phyloP scores from a whole-genome alignment of 2,797 vertebrate genomes.

The Ataeniobius toweri region DNA sequence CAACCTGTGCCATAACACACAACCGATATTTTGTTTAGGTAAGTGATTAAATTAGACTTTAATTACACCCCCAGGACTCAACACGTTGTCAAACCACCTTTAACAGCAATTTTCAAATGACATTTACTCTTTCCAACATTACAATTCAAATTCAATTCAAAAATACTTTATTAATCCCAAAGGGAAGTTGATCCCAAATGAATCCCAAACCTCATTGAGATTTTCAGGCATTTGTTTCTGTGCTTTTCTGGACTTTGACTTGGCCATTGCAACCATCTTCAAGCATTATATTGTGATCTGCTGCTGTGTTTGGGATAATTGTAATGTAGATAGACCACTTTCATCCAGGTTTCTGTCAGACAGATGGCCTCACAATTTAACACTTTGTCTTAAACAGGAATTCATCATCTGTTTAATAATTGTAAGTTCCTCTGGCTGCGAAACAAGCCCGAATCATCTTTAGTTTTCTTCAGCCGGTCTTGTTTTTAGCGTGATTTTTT shows the following conservation, averaged over 20 bases:
- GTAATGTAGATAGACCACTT: background rate
- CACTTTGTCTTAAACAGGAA: background rate
- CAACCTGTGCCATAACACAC: background rate
- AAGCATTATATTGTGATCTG: background rate
- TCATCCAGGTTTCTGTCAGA: background rate
- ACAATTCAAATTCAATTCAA: too few relatives aligned
- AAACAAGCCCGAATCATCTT: background rate
- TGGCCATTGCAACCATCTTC: background rate
- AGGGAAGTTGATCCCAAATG: too few relatives aligned
- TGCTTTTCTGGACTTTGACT: background rate
- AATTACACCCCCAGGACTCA: too few relatives aligned
- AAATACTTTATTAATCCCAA: too few relatives aligned
- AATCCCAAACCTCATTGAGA: background rate
- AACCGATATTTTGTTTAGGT: background rate
- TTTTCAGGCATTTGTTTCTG: background rate
- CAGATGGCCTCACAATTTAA: background rate
- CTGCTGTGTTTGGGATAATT: background rate
- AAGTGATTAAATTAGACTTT: background rate
- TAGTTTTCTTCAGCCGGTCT: too few relatives aligned
- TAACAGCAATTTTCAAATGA: background rate
- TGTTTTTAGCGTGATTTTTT: too few relatives aligned
- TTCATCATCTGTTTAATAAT: background rate
- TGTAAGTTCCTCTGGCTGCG: background rate
- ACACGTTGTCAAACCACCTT: background rate
- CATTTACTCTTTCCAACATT: background rate